Conservation (phyloP, 30 jellyfish, hydroid and myxozoan species). For the Aurelia aurita region DNA sequence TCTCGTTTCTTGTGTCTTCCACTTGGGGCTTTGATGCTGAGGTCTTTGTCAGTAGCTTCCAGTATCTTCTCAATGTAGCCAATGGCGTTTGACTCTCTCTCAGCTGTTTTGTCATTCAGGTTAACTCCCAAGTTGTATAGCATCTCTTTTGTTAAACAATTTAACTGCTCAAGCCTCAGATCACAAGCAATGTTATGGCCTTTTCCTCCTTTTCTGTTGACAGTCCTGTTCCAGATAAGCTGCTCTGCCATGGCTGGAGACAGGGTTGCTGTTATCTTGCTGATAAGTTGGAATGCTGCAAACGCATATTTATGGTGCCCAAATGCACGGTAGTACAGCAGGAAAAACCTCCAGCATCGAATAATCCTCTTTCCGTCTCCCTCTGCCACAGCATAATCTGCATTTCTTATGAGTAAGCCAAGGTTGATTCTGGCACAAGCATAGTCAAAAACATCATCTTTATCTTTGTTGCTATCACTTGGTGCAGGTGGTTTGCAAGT, state of each 20-base stretch:
- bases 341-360: constrained; percentile 12
- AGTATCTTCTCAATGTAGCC: neutral
- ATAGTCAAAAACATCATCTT: neutral
- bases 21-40: constrained; percentile 16
- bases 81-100: constrained; percentile 17
- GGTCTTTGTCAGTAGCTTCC: constrained; percentile 9
- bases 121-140: constrained; percentile 18
- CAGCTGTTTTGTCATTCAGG: constrained; percentile 17
- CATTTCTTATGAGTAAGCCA: constrained; percentile 9
- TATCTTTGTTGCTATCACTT: neutral
- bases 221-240: constrained; percentile 22
- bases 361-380: constrained; percentile 26
- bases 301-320: constrained; percentile 25
- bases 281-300: constrained; percentile 1
- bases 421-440: neutral
- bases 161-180: constrained; percentile 26
- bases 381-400: constrained; percentile 31
- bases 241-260: constrained; percentile 25
- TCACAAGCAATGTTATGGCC: constrained; percentile 30
- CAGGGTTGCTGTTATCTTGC: neutral
- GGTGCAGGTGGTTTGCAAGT: neutral
- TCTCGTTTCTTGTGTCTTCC: constrained; percentile 15
- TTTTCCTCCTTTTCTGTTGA: constrained; percentile 19
- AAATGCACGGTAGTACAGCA: constrained; percentile 13
- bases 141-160: constrained; percentile 14